These are phyloP conservation scores for Poecile atricapillus DNA, from an alignment of 2,113 vertebrate genomes.

Conservation along the genomic window DNA sequence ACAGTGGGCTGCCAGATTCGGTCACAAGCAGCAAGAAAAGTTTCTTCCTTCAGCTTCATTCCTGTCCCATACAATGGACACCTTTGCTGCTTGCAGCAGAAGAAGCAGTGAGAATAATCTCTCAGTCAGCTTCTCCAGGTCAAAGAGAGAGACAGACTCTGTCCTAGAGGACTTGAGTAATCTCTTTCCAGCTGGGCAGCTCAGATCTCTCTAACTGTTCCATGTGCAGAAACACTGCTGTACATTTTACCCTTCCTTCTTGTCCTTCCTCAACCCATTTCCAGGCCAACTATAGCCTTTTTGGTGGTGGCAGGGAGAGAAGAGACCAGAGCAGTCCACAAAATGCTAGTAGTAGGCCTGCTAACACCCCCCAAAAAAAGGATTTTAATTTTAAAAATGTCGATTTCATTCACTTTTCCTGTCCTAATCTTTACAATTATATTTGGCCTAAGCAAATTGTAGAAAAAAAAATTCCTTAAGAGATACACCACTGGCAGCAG, in stretches of 20 bases:
- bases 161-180: neutral
- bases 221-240: neutral
- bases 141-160: neutral
- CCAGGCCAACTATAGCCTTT: neutral
- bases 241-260: neutral
- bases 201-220: neutral
- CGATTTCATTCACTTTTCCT: neutral
- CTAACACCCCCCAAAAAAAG: neutral
- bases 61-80: neutral
- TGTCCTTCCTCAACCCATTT: neutral
- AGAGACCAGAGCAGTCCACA: neutral
- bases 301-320: neutral
- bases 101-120: neutral
- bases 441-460: neutral
- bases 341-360: neutral
- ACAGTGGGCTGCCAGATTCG: neutral
- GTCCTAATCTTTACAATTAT: neutral
- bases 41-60: neutral
- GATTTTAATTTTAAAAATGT: neutral
- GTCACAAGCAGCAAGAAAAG: neutral
- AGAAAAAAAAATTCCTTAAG: neutral
- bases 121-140: neutral
- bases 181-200: neutral
- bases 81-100: neutral
- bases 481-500: neutral